A percentile compares a stretch with the other conserved stretches of the same genome.
phyloP scores from a whole-genome alignment of 2,888 invertebrate species.

The Metacarcinus magister region DNA sequence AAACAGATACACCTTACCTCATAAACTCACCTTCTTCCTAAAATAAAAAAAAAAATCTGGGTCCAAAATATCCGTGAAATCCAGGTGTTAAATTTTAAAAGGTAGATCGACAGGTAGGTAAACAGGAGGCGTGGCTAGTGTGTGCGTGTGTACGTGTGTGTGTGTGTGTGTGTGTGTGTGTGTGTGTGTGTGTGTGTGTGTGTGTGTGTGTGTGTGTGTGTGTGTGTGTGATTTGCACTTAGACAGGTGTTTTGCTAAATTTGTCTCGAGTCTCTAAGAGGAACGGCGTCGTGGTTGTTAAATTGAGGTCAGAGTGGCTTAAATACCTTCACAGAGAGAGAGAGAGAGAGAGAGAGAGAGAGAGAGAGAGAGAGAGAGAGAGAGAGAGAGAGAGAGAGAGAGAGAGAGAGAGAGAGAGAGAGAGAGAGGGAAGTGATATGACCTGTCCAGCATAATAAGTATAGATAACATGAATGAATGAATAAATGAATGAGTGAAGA shows the following conservation, averaged over 20 bases:
- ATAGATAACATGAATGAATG: not conserved
- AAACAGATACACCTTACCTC: not conserved
- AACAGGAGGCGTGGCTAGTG: constrained; percentile 13
- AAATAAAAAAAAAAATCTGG: not conserved
- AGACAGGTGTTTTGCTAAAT: constrained; percentile 8
- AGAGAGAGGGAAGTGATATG: not conserved
- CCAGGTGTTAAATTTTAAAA: not conserved
- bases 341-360: not conserved
- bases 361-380: constrained; percentile 4
- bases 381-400: constrained; percentile 23
- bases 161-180: constrained; percentile 62
- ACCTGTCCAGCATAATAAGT: not conserved
- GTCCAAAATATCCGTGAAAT: not conserved
- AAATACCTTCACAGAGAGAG: not conserved
- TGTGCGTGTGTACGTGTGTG: constrained; percentile 50
- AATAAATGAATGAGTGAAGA: not conserved
- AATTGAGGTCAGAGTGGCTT: constrained; percentile 32
- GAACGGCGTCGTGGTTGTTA: not conserved
- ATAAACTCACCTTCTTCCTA: not conserved
- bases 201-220: constrained; percentile 60
- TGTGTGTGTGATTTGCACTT: constrained; percentile 29
- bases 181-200: constrained; percentile 62
- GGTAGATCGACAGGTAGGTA: not conserved
- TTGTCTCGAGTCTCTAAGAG: not conserved
- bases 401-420: not conserved